Conservation (phyloP, 1,140 invertebrate genomes). For the Lordiphosa mommai region DNA sequence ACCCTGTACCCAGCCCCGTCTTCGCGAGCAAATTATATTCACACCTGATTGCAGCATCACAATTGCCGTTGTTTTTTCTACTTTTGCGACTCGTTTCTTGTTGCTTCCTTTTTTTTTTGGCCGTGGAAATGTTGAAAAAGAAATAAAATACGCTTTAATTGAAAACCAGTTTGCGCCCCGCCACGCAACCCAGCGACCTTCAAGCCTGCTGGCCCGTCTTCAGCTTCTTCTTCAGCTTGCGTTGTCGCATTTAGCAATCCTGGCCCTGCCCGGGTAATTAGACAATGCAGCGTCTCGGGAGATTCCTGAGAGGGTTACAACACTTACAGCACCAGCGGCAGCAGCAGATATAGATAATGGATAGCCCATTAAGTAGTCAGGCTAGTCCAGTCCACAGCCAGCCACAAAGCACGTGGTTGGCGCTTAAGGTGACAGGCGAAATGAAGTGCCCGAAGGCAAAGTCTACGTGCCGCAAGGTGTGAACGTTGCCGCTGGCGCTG, state of each 20-base stretch:
- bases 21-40: conserved; percentile 33
- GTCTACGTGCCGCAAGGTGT: conserved; percentile 38
- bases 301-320: conserved; percentile 28
- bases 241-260: not conserved
- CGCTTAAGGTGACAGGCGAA: conserved; percentile 26
- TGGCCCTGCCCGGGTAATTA: conserved; percentile 45
- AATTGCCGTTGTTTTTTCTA: conserved; percentile 13
- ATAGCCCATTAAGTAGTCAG: conserved; percentile 41
- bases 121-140: conserved; percentile 12
- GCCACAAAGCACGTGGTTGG: conserved; percentile 37
- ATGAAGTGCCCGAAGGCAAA: conserved; percentile 20
- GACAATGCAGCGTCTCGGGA: conserved; percentile 18
- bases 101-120: conserved; percentile 9
- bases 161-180: conserved; percentile 60
- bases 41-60: conserved; percentile 64
- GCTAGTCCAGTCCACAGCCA: not conserved
- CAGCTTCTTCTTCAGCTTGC: conserved; percentile 11
- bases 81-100: conserved; percentile 5
- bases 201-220: too few species aligned
- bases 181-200: conserved; percentile 7
- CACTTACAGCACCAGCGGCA: conserved; percentile 6
- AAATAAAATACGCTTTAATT: conserved; percentile 62
- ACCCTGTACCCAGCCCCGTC: not conserved
- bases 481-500: conserved; percentile 4
- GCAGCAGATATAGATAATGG: conserved; percentile 35